These are phyloP conservation scores for Ctena decussata DNA, from an alignment of 2,888 invertebrate genomes.

Conservation along the genomic window DNA sequence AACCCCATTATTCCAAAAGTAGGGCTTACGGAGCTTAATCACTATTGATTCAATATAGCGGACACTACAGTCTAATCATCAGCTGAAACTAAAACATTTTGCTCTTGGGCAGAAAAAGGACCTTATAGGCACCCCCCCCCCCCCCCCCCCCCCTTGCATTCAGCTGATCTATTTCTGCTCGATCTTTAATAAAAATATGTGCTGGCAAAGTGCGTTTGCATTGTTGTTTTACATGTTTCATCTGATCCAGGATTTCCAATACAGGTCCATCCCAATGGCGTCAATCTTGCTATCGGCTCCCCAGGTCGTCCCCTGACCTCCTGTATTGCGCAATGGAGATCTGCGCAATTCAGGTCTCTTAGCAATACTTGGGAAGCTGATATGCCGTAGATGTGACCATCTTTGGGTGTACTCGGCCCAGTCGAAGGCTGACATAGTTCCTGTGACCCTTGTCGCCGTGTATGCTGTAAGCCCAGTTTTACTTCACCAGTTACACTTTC, in stretches of 20 bases:
- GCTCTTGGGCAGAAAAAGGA: not conserved
- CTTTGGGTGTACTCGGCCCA: not conserved
- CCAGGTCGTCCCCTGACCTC: slow-evolving; percentile 14
- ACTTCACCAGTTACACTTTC: not conserved
- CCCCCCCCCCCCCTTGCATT: no score
- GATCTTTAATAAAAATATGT: not conserved
- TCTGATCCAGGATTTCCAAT: not conserved
- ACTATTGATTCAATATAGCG: no score
- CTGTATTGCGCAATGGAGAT: not conserved
- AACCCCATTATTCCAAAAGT: no score
- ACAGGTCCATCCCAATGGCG: slow-evolving; percentile 28
- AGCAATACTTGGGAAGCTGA: slow-evolving; percentile 20
- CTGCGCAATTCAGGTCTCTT: not conserved
- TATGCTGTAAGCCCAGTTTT: not conserved
- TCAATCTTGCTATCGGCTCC: not conserved
- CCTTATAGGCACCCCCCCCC: not conserved
- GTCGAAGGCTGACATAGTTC: not conserved
- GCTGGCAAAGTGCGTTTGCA: not conserved
- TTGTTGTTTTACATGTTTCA: not conserved
- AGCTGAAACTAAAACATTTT: no score
- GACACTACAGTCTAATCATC: no score
- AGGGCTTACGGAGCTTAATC: no score
- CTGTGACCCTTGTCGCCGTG: not conserved
- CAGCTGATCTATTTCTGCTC: no score
- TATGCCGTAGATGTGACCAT: slow-evolving; percentile 5